Evolutionary conservation across 2,113 vertebrate species (phyloP), one percentile per base, ranked within the genome.

Genomic region (Melozone crissalis): DNA sequence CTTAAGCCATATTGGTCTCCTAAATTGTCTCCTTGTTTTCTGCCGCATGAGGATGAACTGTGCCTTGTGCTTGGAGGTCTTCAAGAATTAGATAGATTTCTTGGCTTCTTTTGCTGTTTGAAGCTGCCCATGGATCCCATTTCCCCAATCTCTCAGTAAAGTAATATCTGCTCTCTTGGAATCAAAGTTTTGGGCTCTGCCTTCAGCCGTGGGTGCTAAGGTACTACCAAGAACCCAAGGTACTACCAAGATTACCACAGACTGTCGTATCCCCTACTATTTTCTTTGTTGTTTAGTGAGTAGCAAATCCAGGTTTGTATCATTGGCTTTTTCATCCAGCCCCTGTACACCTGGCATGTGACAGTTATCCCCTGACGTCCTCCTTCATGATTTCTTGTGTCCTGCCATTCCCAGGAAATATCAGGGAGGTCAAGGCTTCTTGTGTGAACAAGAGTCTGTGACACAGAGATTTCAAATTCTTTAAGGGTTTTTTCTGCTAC

Each of bases 371-470:
- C 16, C 27, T 52, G 35, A 71, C 5, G 61, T 51, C 12, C 37
- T 83, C 28, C 15, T 62, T 67, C 7, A 0, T 52, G 15, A 13
- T 59, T 65, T 39, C 27, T 51, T 59, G 11, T 26, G 35, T 88
- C 17, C 35, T 61, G 11, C 37, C 30, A 33, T 65, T 87, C 15
- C 39, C 28, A 84, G 33, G 16, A 68, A 49, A 55, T 37, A 10
- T 39, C 33, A 61, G 20, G 5, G 30, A n/a, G 13, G 7, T 13
- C 30, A 61, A 76, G 84, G 33, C 13, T 47, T 35, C 13, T 15
- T 1, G 0, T 30, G 24, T 58, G 43, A 78, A 23, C 0, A 10
- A 49, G 6, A 3, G 35, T 57, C 62, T 71, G 52, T 33, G 47
- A n/a, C 37, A 61, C 20, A 57, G 20, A 65, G 27, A 52, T 21